A percentile compares a stretch with the other conserved stretches of the same genome.
Evolutionary conservation across 1,140 invertebrate genomes (phyloP).

Genomic region (Drosophila dunni): DNA sequence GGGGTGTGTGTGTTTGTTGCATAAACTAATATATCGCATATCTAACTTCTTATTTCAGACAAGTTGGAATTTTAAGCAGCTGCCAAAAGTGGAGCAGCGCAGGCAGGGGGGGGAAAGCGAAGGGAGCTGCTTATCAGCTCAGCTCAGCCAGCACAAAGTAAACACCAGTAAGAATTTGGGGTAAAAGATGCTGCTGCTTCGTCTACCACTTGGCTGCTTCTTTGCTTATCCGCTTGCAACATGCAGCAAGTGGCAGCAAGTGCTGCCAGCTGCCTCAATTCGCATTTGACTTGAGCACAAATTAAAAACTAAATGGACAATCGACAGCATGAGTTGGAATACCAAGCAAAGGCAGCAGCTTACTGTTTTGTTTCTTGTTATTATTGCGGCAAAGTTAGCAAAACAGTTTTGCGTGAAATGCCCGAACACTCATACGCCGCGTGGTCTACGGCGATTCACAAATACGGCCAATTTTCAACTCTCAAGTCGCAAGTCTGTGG

Average conservation of each 20-base stretch:
- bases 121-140: constrained; percentile 60
- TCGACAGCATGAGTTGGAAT: constrained; percentile 13
- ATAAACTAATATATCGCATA: constrained; percentile 55
- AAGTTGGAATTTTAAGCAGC: constrained; percentile 48
- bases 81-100: neutral
- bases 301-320: constrained; percentile 59
- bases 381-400: constrained; percentile 21
- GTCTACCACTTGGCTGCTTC: constrained; percentile 5
- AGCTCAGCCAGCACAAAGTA: constrained; percentile 48
- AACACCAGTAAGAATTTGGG: constrained; percentile 43
- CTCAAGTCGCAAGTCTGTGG: constrained; percentile 16
- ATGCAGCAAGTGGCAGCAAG: constrained; percentile 32
- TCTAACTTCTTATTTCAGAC: constrained; percentile 19
- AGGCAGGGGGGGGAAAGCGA: neutral
- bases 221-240: constrained; percentile 45
- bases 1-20: neutral
- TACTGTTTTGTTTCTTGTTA: constrained; percentile 1
- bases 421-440: constrained; percentile 45
- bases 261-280: neutral
- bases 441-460: constrained; percentile 40
- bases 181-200: constrained; percentile 6
- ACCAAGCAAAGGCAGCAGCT: constrained; percentile 5
- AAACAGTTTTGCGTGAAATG: constrained; percentile 55
- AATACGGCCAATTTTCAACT: constrained; percentile 69
- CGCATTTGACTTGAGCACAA: constrained; percentile 38